Percentiles rank a stretch among this genome's conserved stretches.
phyloP scores from a whole-genome alignment of 2,113 vertebrate species.

The Gnathonemus longibarbis region DNA sequence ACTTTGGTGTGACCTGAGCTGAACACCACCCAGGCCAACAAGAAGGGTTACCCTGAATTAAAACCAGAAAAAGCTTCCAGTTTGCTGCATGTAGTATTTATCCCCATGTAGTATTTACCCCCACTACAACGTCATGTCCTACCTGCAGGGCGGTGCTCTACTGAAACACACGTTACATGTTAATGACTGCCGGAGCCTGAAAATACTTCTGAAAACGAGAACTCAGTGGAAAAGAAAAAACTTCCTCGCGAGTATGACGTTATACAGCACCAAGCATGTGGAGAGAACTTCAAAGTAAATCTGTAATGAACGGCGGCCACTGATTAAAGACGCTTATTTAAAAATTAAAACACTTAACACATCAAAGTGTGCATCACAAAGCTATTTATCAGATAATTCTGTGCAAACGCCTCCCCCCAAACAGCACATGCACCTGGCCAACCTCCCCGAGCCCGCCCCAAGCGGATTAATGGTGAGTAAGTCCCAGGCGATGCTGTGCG shows the following conservation, averaged over 20 bases:
- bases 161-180: not conserved
- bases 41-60: not conserved
- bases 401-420: not conserved
- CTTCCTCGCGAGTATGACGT: not conserved
- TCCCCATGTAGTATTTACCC: not conserved
- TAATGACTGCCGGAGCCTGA: not conserved
- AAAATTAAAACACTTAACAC: slow-evolving; percentile 45
- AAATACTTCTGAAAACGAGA: not conserved
- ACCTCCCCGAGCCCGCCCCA: not conserved
- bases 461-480: not conserved
- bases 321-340: slow-evolving; percentile 38
- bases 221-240: not conserved
- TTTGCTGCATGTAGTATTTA: not conserved
- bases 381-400: slow-evolving; percentile 45
- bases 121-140: not conserved
- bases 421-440: not conserved
- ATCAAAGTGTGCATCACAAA: slow-evolving; percentile 45
- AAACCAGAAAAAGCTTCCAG: not conserved
- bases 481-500: not conserved
- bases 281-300: slow-evolving; percentile 34
- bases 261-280: slow-evolving; percentile 13
- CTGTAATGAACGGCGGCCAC: slow-evolving; percentile 14
- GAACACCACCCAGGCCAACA: not conserved
- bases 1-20: not conserved
- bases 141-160: not conserved